phyloP scores from a whole-genome alignment of 2,797 vertebrate species.

The Notolabrus celidotus region DNA sequence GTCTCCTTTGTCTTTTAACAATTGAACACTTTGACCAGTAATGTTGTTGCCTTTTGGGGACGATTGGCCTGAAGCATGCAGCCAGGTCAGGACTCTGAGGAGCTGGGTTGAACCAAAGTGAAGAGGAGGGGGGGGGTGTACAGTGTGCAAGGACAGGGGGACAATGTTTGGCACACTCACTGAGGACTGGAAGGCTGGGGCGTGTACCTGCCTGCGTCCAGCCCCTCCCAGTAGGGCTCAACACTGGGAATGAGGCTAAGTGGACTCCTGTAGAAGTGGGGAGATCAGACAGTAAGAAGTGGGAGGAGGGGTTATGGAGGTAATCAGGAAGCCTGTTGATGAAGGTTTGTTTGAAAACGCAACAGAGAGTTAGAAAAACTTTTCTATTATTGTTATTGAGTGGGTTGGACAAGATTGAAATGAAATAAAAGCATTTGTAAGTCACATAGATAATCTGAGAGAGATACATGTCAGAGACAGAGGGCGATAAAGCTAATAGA shows the following conservation, averaged over 20 bases:
- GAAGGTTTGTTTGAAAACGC: slow-evolving; percentile 40
- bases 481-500: slow-evolving; percentile 1
- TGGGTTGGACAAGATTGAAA: slow-evolving; percentile 15
- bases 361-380: slow-evolving; percentile 26
- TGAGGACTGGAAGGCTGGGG: slow-evolving; percentile 77
- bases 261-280: slow-evolving; percentile 81
- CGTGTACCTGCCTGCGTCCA: slow-evolving; percentile 79
- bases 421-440: slow-evolving; percentile 1
- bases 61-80: slow-evolving; percentile 62
- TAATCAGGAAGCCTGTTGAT: slow-evolving; percentile 55
- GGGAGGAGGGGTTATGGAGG: slow-evolving; percentile 37
- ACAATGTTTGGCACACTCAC: slow-evolving; percentile 80
- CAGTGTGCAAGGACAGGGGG: slow-evolving; percentile 60
- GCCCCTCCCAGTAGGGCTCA: slow-evolving; percentile 83
- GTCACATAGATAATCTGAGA: slow-evolving; percentile 15
- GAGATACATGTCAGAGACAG: not conserved
- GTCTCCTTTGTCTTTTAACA: slow-evolving; percentile 6
- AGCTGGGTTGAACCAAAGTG: slow-evolving; percentile 53
- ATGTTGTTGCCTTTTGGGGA: slow-evolving; percentile 57
- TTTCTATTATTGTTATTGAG: not conserved
- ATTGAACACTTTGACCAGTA: slow-evolving; percentile 26
- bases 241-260: slow-evolving; percentile 83
- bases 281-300: slow-evolving; percentile 67
- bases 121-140: slow-evolving; percentile 30
- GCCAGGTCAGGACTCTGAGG: slow-evolving; percentile 50